These are phyloP conservation scores for Isaurus tuberculatus DNA, from an alignment of 92 coral and sea anemone genomes.

Conservation along the genomic window DNA sequence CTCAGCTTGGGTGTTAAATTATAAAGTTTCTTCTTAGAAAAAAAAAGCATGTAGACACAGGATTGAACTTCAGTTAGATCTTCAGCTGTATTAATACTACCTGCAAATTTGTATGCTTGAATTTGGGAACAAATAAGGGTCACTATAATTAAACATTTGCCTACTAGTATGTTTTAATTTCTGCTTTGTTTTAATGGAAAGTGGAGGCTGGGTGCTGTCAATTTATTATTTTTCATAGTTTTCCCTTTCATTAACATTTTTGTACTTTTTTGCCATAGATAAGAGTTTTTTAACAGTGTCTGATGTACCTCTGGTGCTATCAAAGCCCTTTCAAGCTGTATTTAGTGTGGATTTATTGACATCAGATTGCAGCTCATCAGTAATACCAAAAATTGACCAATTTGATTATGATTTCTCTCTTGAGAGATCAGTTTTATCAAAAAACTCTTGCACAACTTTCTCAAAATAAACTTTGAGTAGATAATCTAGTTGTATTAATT, in stretches of 20 bases:
- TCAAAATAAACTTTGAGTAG: not conserved
- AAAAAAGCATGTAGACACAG: no score
- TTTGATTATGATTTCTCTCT: conserved; percentile 75
- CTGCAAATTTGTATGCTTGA: no score
- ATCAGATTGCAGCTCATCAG: conserved; percentile 5
- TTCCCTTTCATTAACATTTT: not conserved
- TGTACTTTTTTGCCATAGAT: conserved; percentile 3
- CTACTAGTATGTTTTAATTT: no score
- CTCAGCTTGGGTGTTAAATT: no score
- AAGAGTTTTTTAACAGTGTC: conserved; percentile 72
- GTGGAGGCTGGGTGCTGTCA: not conserved
- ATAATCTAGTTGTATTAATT: no score
- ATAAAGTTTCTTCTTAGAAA: no score
- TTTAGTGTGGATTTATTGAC: not conserved
- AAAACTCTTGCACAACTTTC: not conserved
- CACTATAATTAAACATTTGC: no score
- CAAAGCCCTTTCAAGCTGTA: conserved; percentile 62
- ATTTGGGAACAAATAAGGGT: no score
- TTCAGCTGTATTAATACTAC: no score
- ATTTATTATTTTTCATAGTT: not conserved
- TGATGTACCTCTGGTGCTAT: conserved; percentile 81
- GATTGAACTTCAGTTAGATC: no score
- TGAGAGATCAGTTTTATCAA: conserved; percentile 65
- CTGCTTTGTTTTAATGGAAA: no score
- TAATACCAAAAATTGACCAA: conserved; percentile 50